phyloP scores from a whole-genome alignment of 2,113 vertebrate species.

The Indicator maculatus region DNA sequence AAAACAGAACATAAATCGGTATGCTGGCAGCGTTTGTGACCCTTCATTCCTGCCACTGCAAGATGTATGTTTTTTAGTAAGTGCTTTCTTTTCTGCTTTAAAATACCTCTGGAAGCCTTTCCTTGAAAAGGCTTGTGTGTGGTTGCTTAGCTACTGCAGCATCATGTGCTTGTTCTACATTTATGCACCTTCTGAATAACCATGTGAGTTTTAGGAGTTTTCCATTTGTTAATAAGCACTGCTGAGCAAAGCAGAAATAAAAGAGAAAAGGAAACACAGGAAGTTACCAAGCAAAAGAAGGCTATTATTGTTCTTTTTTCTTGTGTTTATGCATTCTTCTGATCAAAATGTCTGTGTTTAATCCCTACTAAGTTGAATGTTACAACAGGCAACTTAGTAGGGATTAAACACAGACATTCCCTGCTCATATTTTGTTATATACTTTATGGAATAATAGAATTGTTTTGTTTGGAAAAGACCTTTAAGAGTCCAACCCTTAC shows the following conservation, averaged over 20 bases:
- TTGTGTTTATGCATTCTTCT: background rate
- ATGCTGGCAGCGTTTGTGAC: background rate
- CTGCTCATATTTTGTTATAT: background rate
- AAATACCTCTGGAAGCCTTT: conserved; percentile 21
- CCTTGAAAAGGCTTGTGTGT: background rate
- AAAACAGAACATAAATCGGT: background rate
- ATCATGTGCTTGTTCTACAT: conserved; percentile 14
- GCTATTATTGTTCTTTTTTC: background rate
- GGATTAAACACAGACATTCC: too few species aligned
- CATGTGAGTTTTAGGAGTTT: conserved; percentile 29
- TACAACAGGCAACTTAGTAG: background rate
- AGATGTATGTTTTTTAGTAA: background rate
- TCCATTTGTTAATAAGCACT: background rate
- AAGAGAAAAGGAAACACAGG: background rate
- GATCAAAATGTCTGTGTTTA: background rate
- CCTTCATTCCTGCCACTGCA: background rate
- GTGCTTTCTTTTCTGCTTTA: background rate
- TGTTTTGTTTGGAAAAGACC: too few species aligned
- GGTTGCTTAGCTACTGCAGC: conserved; percentile 42
- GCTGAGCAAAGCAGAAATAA: background rate
- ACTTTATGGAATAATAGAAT: background rate
- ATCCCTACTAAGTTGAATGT: background rate
- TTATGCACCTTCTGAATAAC: conserved; percentile 44
- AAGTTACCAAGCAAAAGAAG: background rate
- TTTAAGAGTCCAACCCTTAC: too few species aligned